These are phyloP conservation scores for Manis pentadactyla DNA, from an alignment of 2,797 vertebrate species.

Conservation along the genomic window DNA sequence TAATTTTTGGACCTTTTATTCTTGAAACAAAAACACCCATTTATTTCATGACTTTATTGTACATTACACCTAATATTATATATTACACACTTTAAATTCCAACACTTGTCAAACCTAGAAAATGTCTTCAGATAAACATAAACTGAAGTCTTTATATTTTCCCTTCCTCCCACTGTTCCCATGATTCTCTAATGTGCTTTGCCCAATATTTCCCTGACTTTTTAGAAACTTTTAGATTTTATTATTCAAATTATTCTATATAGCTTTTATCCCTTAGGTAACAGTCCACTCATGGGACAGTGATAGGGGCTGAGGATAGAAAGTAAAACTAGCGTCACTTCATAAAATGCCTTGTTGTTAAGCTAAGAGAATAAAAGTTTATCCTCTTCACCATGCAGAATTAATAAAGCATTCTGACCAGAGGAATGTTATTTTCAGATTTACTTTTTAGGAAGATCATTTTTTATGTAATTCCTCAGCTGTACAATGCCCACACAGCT, in stretches of 20 bases:
- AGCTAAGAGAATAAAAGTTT: background rate
- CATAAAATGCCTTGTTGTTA: background rate
- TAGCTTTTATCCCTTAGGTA: background rate
- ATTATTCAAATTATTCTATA: background rate
- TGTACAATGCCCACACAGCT: background rate
- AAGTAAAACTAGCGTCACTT: background rate
- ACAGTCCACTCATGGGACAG: background rate
- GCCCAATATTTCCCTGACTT: background rate
- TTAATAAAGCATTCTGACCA: background rate
- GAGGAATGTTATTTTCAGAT: background rate
- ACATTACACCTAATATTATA: background rate
- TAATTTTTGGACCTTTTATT: background rate
- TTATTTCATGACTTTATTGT: background rate
- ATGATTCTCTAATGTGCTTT: background rate
- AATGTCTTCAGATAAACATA: background rate
- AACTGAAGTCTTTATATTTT: background rate
- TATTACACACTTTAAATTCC: background rate
- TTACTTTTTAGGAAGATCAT: background rate
- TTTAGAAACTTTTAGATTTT: background rate
- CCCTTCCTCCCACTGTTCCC: background rate
- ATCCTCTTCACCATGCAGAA: background rate
- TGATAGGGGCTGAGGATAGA: background rate
- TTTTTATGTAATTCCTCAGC: background rate
- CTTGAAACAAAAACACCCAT: constrained; percentile 1
- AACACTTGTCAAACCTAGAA: background rate